Percentiles rank a stretch among this genome's conserved stretches.
phyloP scores from a whole-genome alignment of 2,888 invertebrate genomes.

The Pollenia amentaria region DNA sequence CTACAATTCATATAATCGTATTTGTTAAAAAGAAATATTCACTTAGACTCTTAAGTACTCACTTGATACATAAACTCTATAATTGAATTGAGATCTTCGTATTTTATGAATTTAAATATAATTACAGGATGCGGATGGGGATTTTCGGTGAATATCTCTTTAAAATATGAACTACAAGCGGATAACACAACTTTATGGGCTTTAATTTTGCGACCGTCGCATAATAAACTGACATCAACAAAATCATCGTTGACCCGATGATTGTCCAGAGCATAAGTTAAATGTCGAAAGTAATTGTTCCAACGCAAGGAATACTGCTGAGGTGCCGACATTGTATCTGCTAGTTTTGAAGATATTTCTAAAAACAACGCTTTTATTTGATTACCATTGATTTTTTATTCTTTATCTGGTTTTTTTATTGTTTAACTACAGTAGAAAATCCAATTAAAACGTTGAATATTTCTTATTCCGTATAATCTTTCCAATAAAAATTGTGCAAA shows the following conservation, averaged over 20 bases:
- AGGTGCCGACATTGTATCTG: slow-evolving; percentile 86
- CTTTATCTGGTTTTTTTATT: not conserved
- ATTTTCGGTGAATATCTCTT: slow-evolving; percentile 89
- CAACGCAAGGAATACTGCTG: slow-evolving; percentile 94
- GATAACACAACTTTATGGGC: slow-evolving; percentile 94
- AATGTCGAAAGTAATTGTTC: slow-evolving; percentile 93
- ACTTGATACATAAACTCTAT: slow-evolving; percentile 92
- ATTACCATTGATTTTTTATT: slow-evolving; percentile 38
- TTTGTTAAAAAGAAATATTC: not conserved
- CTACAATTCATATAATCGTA: slow-evolving; percentile 76
- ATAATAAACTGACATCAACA: slow-evolving; percentile 94
- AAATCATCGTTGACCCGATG: slow-evolving; percentile 89
- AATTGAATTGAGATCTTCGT: slow-evolving; percentile 91
- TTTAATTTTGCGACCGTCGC: slow-evolving; percentile 92
- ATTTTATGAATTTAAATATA: slow-evolving; percentile 92
- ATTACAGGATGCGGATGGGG: slow-evolving; percentile 93
- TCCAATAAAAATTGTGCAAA: not conserved
- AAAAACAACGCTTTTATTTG: slow-evolving; percentile 4
- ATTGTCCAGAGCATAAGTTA: slow-evolving; percentile 92
- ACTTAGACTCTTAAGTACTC: slow-evolving; percentile 45
- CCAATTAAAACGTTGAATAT: slow-evolving; percentile 55
- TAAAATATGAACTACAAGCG: slow-evolving; percentile 93
- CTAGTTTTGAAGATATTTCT: not conserved
- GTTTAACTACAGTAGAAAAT: not conserved
- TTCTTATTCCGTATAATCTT: not conserved